phyloP scores from a whole-genome alignment of 2,113 vertebrate genomes.

The Pica pica region DNA sequence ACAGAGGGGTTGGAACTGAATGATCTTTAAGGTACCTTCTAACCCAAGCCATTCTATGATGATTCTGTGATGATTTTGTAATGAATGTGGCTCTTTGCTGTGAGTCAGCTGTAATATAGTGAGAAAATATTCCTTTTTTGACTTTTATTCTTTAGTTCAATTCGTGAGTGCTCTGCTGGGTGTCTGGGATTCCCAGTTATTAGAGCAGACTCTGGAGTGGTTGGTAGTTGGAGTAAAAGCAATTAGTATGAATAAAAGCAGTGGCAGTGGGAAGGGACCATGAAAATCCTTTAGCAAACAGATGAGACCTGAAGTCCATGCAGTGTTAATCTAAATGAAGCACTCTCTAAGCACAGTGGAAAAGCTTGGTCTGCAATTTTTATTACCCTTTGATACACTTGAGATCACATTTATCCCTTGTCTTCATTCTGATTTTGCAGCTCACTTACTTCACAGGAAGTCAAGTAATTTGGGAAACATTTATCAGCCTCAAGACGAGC shows the following conservation, averaged over 20 bases:
- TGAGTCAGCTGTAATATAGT: fast-evolving
- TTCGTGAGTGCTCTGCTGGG: background rate
- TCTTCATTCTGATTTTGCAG: background rate
- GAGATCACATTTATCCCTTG: background rate
- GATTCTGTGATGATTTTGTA: background rate
- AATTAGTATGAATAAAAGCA: background rate
- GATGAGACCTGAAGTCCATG: background rate
- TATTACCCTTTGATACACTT: background rate
- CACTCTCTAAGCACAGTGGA: background rate
- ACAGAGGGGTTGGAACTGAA: background rate
- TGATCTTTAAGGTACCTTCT: background rate
- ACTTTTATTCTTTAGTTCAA: background rate
- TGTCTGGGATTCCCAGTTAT: background rate
- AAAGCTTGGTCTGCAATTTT: background rate
- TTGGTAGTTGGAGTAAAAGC: background rate
- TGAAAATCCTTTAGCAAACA: background rate
- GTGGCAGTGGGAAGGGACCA: background rate
- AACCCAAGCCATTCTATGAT: background rate
- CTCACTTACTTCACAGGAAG: background rate
- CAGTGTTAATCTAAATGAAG: background rate
- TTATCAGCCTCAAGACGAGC: background rate
- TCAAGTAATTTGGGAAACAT: background rate
- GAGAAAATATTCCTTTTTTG: background rate
- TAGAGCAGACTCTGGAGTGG: background rate
- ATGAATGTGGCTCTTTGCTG: background rate